Conservation (phyloP, 30 jellyfish, hydroid and myxozoan genomes). For the Haliclystus octoradiatus region DNA sequence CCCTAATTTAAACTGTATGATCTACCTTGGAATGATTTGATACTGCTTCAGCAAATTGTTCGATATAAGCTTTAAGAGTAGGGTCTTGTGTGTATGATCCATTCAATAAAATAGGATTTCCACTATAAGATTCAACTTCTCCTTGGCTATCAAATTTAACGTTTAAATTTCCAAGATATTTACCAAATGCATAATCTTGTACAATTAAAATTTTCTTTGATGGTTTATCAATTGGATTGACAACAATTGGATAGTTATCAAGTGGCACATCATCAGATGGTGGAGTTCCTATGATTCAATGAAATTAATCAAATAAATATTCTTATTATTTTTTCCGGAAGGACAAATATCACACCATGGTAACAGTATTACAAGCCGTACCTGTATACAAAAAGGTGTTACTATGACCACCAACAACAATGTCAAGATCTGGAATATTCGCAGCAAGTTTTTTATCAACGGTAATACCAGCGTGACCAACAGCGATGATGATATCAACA, state of each 20-base stretch:
- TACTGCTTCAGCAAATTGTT: neutral
- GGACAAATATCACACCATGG: no score
- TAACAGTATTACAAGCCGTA: neutral
- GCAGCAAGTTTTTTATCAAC: slow-evolving; percentile 56
- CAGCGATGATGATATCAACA: slow-evolving; percentile 64
- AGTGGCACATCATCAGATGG: slow-evolving; percentile 78
- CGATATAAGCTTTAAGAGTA: neutral
- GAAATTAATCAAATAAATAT: neutral
- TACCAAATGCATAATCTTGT: slow-evolving; percentile 84
- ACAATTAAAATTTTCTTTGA: slow-evolving; percentile 65
- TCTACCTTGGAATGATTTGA: no score
- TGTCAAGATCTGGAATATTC: slow-evolving; percentile 73
- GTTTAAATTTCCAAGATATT: slow-evolving; percentile 74
- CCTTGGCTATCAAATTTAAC: slow-evolving; percentile 71
- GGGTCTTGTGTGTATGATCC: slow-evolving; percentile 40
- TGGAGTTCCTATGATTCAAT: slow-evolving; percentile 74
- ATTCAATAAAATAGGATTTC: slow-evolving; percentile 82
- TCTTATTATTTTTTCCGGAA: no score
- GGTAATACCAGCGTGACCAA: slow-evolving; percentile 94
- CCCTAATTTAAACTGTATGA: no score
- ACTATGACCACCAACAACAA: slow-evolving; percentile 97
- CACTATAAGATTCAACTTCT: slow-evolving; percentile 37
- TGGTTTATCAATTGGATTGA: slow-evolving; percentile 48
- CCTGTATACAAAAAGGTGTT: slow-evolving; percentile 87
- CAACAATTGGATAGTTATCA: slow-evolving; percentile 73